These are phyloP conservation scores for Dolomedes plantarius DNA, from an alignment of 2,888 invertebrate genomes.

Conservation along the genomic window DNA sequence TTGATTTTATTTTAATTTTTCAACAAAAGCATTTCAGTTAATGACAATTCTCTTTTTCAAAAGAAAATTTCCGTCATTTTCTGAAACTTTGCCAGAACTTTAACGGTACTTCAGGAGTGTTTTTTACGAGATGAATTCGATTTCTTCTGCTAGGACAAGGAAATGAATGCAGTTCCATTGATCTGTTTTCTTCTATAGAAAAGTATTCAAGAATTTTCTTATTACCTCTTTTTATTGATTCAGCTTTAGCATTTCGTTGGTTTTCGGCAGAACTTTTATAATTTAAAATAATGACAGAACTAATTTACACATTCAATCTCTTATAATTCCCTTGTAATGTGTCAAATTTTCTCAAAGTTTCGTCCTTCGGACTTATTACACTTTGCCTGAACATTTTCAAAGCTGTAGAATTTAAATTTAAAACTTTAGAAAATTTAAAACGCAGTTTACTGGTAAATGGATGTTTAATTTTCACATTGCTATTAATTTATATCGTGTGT, in stretches of 20 bases:
- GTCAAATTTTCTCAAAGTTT: too few relatives aligned
- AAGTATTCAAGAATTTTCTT: constrained; percentile 5
- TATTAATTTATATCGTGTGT: too few relatives aligned
- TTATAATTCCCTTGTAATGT: not conserved
- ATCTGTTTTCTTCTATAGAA: not conserved
- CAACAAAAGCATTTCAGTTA: not conserved
- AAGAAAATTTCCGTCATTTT: not conserved
- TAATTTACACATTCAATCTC: not conserved
- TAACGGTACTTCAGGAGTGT: constrained; percentile 7
- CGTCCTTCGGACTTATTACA: too few relatives aligned
- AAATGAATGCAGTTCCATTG: constrained; percentile 13
- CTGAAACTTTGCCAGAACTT: constrained; percentile 13
- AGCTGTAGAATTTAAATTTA: too few relatives aligned
- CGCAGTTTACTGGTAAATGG: too few relatives aligned
- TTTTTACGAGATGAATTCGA: not conserved
- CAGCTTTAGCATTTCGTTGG: not conserved
- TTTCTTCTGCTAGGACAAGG: not conserved
- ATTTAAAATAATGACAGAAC: not conserved
- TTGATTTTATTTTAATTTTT: constrained; percentile 9
- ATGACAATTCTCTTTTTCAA: not conserved
- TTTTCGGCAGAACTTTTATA: not conserved
- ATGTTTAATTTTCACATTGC: too few relatives aligned
- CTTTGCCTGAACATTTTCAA: too few relatives aligned
- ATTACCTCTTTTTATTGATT: not conserved
- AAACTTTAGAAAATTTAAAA: too few relatives aligned